A percentile compares a stretch with the other conserved stretches of the same genome.
phyloP scores from a whole-genome alignment of 1,140 invertebrate genomes.

The Goniozus legneri region DNA sequence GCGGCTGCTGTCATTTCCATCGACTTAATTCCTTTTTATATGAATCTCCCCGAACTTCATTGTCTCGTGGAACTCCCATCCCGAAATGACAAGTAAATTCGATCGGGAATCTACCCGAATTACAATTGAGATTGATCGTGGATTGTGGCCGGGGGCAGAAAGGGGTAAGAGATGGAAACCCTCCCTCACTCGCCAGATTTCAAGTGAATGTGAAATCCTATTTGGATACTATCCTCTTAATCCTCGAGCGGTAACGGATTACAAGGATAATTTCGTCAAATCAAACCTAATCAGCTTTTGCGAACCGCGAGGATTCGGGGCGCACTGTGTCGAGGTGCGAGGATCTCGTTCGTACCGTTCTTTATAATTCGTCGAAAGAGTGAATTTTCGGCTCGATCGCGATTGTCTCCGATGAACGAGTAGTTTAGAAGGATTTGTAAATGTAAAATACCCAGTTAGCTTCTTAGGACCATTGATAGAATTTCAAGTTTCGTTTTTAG shows the following conservation, averaged over 20 bases:
- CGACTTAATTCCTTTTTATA: slow-evolving; percentile 19
- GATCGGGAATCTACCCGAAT: slow-evolving; percentile 10
- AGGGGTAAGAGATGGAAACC: slow-evolving; percentile 7
- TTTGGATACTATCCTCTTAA: not conserved
- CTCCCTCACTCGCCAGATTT: not conserved
- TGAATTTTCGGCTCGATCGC: no score
- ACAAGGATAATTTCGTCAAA: slow-evolving; percentile 1
- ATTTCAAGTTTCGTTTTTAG: no score
- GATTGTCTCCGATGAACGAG: no score
- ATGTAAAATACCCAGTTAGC: no score
- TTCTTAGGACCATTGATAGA: no score
- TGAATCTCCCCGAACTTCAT: slow-evolving; percentile 9
- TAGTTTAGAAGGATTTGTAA: no score
- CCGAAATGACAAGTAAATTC: no score
- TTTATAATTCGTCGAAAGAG: no score
- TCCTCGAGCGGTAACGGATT: not conserved
- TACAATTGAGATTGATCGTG: slow-evolving; percentile 4
- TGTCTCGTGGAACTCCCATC: no score
- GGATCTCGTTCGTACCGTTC: no score
- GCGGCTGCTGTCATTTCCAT: not conserved
- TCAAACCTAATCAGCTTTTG: not conserved
- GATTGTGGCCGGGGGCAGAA: no score
- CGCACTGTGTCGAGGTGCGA: no score
- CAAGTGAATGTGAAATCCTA: not conserved
- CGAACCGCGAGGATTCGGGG: not conserved